Base-by-base conservation (phyloP, 2,888 invertebrate species). In the Eumacrocentrus americanus region DNA sequence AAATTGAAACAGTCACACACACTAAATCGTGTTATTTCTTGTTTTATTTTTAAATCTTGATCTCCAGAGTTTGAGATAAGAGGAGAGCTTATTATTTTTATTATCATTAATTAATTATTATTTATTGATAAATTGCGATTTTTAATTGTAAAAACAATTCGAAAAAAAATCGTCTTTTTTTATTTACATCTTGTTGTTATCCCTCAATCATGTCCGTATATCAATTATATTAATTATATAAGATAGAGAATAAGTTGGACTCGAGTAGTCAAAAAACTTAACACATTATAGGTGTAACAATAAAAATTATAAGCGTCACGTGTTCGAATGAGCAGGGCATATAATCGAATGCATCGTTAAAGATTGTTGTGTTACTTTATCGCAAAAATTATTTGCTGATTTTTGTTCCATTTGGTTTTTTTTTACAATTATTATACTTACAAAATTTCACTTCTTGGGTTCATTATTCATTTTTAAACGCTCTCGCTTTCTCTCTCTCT, bases 11-110 rank as follows among this genome's bases (percentile, higher is more conserved):
- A 29, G 29, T 29, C 9, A 29, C 9, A 6, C 29, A 4, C 22
- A 44, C 16, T 16, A 4, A 7, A 44, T 7, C 3, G 3, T 11
- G 9, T 44, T 20, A 6, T 22, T 9, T 11, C 5, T 16, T 40
- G 11, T 16, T 16, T 34, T 35, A 29, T 50, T 50, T 34, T 14
- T 3, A 47, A 47, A 20, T 44, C n/a, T 2, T 34, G 7, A 25
- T 35, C 18, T 11, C n/a, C 50, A 18, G 35, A 29, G 34, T 25
- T 50, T 50, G 29, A 29, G n/a, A 50, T 55, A n/a, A 42, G 14
- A 42, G 20, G 14, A 44, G 54, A 55, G 20, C n/a, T 46, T 44
- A 29, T 40, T 23, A 12, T 34, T 34, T 14, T 9, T 20, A 52
- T 35, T 14, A 48, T 47, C 3, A 23, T 3, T 47, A 9, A 23